Evolutionary conservation across 2,888 invertebrate genomes (phyloP).

Genomic region (Agriopis leucophaearia): DNA sequence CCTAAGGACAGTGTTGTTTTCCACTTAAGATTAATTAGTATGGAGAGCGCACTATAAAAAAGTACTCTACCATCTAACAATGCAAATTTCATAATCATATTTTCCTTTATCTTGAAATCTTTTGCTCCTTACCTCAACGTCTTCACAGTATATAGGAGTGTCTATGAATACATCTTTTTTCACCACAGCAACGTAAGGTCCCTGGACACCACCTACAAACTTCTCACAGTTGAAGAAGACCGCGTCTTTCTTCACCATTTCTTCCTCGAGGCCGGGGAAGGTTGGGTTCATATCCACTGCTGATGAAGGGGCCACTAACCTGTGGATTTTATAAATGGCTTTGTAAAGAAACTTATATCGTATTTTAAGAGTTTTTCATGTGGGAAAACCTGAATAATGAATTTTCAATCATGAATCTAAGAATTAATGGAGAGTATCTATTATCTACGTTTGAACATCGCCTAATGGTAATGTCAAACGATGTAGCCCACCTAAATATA

Average conservation of each 20-base stretch:
- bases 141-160: conserved; percentile 70
- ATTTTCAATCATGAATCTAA: too few relatives aligned
- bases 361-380: too few relatives aligned
- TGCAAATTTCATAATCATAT: too few relatives aligned
- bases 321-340: not conserved
- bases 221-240: conserved; percentile 96
- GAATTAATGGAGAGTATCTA: too few relatives aligned
- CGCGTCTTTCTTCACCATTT: conserved; percentile 94
- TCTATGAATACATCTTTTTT: conserved; percentile 83
- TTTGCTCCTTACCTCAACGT: conserved; percentile 75
- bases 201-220: conserved; percentile 95
- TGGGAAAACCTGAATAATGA: too few relatives aligned
- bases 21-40: too few relatives aligned
- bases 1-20: too few relatives aligned
- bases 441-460: too few relatives aligned
- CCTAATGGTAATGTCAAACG: too few relatives aligned
- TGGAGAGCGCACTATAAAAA: too few relatives aligned
- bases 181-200: conserved; percentile 89
- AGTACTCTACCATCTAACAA: too few relatives aligned
- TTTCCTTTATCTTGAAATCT: not conserved
- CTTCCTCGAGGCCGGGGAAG: conserved; percentile 88
- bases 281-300: conserved; percentile 95
- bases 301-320: conserved; percentile 92
- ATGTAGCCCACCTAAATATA: too few relatives aligned
- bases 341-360: not conserved